phyloP scores from a whole-genome alignment of 2,888 invertebrate genomes.

The Mechanitis messenoides region DNA sequence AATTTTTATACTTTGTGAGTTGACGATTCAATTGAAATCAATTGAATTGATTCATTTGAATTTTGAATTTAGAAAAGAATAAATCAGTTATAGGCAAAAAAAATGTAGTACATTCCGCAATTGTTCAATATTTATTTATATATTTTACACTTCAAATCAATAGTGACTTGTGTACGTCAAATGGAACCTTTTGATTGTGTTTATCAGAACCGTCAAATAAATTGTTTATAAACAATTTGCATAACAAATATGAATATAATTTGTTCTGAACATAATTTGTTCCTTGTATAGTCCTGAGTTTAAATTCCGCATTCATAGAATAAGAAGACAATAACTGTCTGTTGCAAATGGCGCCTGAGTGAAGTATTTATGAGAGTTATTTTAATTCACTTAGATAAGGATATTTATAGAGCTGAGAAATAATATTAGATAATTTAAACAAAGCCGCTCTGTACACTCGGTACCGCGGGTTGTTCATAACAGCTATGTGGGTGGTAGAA shows the following conservation, averaged over 20 bases:
- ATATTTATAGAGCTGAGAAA: constrained; percentile 22
- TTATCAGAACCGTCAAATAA: no score
- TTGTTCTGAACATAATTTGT: background rate
- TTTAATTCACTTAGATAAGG: constrained; percentile 7
- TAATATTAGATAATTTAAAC: constrained; percentile 10
- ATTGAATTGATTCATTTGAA: no score
- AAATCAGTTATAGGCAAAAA: no score
- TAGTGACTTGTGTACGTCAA: no score
- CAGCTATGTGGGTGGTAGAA: background rate
- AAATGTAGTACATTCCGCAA: no score
- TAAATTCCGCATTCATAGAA: constrained; percentile 1
- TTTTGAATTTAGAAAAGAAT: no score
- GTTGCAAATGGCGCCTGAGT: background rate
- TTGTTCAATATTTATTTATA: no score
- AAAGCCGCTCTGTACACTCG: background rate
- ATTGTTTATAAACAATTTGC: no score
- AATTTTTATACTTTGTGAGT: no score
- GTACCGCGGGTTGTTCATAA: background rate
- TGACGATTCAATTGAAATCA: no score
- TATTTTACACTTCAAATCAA: no score
- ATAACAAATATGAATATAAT: background rate
- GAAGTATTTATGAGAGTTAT: constrained; percentile 1
- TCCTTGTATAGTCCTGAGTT: background rate
- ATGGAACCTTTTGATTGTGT: no score
- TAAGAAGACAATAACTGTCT: background rate